phyloP scores from a whole-genome alignment of 2,888 invertebrate species.

The Ferdinandea cuprea region DNA sequence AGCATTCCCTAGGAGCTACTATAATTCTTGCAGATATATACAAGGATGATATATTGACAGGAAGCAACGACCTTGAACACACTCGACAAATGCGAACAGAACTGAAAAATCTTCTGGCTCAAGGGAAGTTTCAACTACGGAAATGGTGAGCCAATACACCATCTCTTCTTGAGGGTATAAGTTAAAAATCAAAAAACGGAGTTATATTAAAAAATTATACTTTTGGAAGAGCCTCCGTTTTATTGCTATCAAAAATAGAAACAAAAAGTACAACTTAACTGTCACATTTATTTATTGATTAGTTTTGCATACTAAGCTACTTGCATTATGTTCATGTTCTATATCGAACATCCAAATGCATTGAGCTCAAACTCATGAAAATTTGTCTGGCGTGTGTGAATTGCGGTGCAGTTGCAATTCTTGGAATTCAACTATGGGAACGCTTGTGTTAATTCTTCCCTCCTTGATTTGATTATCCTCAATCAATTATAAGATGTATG shows the following conservation, averaged over 20 bases:
- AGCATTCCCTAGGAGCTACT: too few species aligned
- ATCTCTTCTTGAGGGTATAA: too few species aligned
- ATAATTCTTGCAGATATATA: too few species aligned
- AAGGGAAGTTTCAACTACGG: too few species aligned
- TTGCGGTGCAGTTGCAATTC: too few species aligned
- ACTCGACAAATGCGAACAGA: too few species aligned
- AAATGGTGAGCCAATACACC: too few species aligned
- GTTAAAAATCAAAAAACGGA: background rate
- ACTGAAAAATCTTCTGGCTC: too few species aligned
- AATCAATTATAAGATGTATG: constrained; percentile 7
- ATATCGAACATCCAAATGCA: background rate
- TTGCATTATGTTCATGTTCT: too few species aligned
- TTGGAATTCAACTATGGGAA: too few species aligned
- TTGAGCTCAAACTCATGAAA: background rate
- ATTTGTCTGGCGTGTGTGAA: background rate
- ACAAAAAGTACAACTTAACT: background rate
- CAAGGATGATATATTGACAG: too few species aligned
- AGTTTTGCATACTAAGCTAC: constrained; percentile 7
- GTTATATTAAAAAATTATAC: background rate
- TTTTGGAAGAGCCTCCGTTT: background rate
- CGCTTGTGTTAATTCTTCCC: constrained; percentile 14
- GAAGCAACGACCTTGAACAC: too few species aligned
- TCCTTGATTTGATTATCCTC: constrained; percentile 13
- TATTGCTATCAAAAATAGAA: background rate
- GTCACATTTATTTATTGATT: constrained; percentile 2